These are phyloP conservation scores for Brotula barbata DNA, from an alignment of 2,797 vertebrate genomes.

Conservation along the genomic window DNA sequence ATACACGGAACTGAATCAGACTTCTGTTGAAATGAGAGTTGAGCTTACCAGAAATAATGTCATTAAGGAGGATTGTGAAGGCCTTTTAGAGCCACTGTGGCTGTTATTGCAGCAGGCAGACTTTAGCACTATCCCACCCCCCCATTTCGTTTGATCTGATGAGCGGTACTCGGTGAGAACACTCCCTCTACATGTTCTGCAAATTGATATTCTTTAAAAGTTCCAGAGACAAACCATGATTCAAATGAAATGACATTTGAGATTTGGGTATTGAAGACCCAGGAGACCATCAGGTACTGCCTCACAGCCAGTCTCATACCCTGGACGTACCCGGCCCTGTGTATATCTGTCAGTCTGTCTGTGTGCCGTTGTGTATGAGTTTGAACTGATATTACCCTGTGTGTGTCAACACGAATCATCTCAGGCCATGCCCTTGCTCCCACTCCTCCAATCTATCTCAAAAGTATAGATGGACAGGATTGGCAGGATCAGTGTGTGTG, in stretches of 20 bases:
- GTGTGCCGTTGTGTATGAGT: background rate
- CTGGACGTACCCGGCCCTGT: slow-evolving; percentile 2
- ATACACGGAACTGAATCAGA: slow-evolving; percentile 16
- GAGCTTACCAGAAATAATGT: slow-evolving; percentile 13
- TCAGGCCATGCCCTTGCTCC: slow-evolving; percentile 30
- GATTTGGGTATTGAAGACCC: slow-evolving; percentile 13
- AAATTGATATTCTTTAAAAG: slow-evolving; percentile 16
- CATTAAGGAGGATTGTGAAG: background rate
- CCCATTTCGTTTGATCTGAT: background rate
- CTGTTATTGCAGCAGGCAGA: slow-evolving; percentile 3
- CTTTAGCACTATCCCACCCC: background rate
- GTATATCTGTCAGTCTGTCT: slow-evolving; percentile 6
- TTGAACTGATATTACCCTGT: background rate
- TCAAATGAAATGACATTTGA: slow-evolving; percentile 9
- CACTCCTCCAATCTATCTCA: slow-evolving; percentile 30
- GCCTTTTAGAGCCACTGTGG: background rate
- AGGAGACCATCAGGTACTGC: background rate
- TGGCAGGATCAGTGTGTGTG: slow-evolving; percentile 5
- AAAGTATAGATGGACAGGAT: slow-evolving; percentile 35
- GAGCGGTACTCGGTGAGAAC: slow-evolving; percentile 1
- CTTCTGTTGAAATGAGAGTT: slow-evolving; percentile 12
- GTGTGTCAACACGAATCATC: slow-evolving; percentile 18
- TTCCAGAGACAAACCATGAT: slow-evolving; percentile 15
- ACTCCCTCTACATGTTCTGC: slow-evolving; percentile 12
- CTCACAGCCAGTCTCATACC: slow-evolving; percentile 9